A percentile compares a stretch with the other conserved stretches of the same genome.
Evolutionary conservation across 2,888 invertebrate species (phyloP).

Genomic region (Epinotia nisella): DNA sequence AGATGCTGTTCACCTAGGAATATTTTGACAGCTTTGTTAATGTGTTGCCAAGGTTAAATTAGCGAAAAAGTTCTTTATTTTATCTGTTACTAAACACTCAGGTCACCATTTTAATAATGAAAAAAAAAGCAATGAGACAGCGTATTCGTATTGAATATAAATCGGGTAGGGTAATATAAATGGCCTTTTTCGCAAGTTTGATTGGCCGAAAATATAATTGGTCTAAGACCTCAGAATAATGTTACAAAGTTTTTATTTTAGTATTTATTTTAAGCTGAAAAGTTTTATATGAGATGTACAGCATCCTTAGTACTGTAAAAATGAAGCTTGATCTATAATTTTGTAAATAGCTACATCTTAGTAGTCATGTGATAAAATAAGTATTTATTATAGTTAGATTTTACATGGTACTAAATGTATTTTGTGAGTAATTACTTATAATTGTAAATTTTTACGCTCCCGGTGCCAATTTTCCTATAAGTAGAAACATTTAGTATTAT

Average conservation of each 20-base stretch:
- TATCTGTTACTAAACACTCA: conserved; percentile 1
- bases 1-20: conserved; percentile 22
- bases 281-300: conserved; percentile 16
- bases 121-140: no score
- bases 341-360: conserved; percentile 66
- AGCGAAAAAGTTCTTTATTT: background rate
- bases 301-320: conserved; percentile 14
- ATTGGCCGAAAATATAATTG: background rate
- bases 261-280: conserved; percentile 4
- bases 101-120: background rate
- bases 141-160: no score
- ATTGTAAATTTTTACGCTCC: conserved; percentile 53
- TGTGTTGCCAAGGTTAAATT: background rate
- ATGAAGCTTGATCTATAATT: conserved; percentile 40
- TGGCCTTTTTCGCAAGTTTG: conserved; percentile 4
- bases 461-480: conserved; percentile 71
- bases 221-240: conserved; percentile 14
- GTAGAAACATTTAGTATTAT: conserved; percentile 47
- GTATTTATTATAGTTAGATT: conserved; percentile 76
- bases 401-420: conserved; percentile 61
- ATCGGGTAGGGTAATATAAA: background rate
- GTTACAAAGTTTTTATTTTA: conserved; percentile 6
- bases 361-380: conserved; percentile 76
- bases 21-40: background rate
- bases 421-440: conserved; percentile 52